A percentile compares a stretch with the other conserved stretches of the same genome.
Conservation (phyloP, 2,888 invertebrate species). For the Harmothoe impar region DNA sequence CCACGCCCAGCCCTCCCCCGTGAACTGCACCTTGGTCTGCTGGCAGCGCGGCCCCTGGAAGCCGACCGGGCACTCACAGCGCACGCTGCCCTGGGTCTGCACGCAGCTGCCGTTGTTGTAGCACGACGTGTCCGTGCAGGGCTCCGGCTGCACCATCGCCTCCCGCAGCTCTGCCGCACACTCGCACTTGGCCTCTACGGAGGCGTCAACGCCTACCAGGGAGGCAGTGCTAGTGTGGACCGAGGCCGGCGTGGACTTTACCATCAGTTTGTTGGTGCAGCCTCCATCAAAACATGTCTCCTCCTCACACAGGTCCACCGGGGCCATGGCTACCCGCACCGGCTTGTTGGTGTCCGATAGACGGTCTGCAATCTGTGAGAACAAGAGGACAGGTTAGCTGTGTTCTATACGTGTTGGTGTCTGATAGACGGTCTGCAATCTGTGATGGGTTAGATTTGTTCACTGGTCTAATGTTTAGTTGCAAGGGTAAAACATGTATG, state of each 20-base stretch:
- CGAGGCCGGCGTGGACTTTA: constrained; percentile 85
- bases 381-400: background rate
- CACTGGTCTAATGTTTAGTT: too few species aligned
- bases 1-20: constrained; percentile 98
- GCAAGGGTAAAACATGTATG: too few species aligned
- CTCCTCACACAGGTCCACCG: constrained; percentile 88
- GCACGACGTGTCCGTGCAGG: constrained; percentile 30
- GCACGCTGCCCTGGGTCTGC: constrained; percentile 46
- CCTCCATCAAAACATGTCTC: constrained; percentile 85
- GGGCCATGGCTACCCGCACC: constrained; percentile 93
- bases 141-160: background rate
- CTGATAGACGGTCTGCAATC: background rate
- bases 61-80: constrained; percentile 95
- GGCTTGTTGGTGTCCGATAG: background rate
- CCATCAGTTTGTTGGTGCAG: constrained; percentile 94
- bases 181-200: constrained; percentile 41
- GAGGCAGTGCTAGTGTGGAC: constrained; percentile 98
- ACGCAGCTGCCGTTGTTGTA: constrained; percentile 61
- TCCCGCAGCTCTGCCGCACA: constrained; percentile 29
- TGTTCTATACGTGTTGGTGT: background rate
- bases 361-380: constrained; percentile 10
- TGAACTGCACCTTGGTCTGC: constrained; percentile 94
- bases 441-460: too few species aligned
- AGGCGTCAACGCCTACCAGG: constrained; percentile 96
- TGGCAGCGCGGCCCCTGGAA: constrained; percentile 98